Evolutionary conservation across 2,888 invertebrate genomes (phyloP).

Genomic region (Antheraea assamensis): DNA sequence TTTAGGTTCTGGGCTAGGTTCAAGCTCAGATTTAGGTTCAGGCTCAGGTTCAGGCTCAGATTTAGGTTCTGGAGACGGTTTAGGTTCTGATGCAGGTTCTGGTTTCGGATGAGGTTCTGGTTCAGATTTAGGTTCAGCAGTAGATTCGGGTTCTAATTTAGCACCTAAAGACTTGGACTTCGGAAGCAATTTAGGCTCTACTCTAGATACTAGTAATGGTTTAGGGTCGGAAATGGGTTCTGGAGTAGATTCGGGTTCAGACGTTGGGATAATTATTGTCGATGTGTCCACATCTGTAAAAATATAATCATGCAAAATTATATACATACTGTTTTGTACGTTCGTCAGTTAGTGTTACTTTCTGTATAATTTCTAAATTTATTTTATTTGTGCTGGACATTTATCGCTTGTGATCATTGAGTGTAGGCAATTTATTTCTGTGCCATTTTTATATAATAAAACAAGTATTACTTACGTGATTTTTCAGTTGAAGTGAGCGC

Average conservation of each 20-base stretch:
- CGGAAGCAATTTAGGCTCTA: slow-evolving; percentile 44
- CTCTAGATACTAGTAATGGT: slow-evolving; percentile 52
- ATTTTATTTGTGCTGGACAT: slow-evolving; percentile 18
- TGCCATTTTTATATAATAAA: background rate
- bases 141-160: slow-evolving; percentile 48
- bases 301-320: slow-evolving; percentile 71
- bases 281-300: slow-evolving; percentile 77
- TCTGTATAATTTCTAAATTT: slow-evolving; percentile 15
- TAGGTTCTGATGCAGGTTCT: slow-evolving; percentile 50
- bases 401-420: slow-evolving; percentile 12
- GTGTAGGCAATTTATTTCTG: background rate
- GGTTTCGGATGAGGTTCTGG: too few species aligned
- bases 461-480: slow-evolving; percentile 16
- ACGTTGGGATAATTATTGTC: slow-evolving; percentile 48
- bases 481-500: slow-evolving; percentile 11
- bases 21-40: slow-evolving; percentile 44
- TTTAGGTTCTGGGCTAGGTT: slow-evolving; percentile 27
- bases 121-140: slow-evolving; percentile 37
- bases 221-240: slow-evolving; percentile 47
- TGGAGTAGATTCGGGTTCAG: slow-evolving; percentile 47
- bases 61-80: slow-evolving; percentile 56
- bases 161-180: slow-evolving; percentile 30
- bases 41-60: slow-evolving; percentile 60
- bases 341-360: slow-evolving; percentile 40
- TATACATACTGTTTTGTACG: slow-evolving; percentile 46